These are phyloP conservation scores for Drosophila melanosoma DNA, from an alignment of 2,888 invertebrate genomes.

Conservation along the genomic window DNA sequence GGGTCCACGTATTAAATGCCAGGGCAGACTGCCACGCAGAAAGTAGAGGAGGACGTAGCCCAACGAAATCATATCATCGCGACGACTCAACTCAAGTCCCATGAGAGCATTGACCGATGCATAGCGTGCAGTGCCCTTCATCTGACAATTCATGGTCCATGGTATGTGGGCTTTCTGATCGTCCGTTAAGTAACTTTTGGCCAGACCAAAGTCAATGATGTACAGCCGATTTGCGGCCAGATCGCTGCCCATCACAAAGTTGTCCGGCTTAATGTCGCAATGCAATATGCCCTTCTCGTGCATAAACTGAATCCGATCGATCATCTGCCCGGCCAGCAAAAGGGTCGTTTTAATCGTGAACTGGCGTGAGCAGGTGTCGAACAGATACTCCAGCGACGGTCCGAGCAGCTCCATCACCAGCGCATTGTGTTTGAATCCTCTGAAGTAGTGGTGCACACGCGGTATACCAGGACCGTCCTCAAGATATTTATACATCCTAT, in stretches of 20 bases:
- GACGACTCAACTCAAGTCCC: conserved; percentile 44
- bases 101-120: conserved; percentile 37
- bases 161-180: background rate
- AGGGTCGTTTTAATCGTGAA: conserved; percentile 63
- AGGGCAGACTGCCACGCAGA: conserved; percentile 51
- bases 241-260: conserved; percentile 42
- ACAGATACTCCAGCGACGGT: conserved; percentile 43
- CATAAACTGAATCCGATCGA: conserved; percentile 40
- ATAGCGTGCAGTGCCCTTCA: conserved; percentile 54
- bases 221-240: background rate
- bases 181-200: conserved; percentile 15
- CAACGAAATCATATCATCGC: conserved; percentile 62
- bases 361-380: conserved; percentile 27
- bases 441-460: background rate
- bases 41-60: conserved; percentile 55
- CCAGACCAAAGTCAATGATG: conserved; percentile 58
- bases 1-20: conserved; percentile 33
- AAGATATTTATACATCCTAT: conserved; percentile 12
- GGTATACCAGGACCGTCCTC: conserved; percentile 27
- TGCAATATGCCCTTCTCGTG: conserved; percentile 38
- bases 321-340: conserved; percentile 51
- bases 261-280: conserved; percentile 60
- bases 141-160: fast-evolving
- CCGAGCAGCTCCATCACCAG: conserved; percentile 61
- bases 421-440: background rate